These are phyloP conservation scores for Drosophila lutescens DNA, from an alignment of 2,888 invertebrate species.

Conservation along the genomic window DNA sequence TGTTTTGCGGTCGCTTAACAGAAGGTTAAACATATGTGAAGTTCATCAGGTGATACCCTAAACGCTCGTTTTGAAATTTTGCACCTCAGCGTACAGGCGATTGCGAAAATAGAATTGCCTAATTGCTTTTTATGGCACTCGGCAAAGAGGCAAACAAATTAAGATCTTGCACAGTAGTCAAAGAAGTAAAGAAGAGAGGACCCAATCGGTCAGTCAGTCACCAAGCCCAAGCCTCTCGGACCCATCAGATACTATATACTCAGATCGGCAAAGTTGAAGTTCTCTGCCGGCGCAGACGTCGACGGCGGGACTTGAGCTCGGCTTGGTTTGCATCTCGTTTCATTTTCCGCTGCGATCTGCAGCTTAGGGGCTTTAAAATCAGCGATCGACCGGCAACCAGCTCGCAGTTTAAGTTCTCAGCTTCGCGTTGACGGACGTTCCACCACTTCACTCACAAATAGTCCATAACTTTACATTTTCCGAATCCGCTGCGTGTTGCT, in stretches of 20 bases:
- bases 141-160: slow-evolving; percentile 43
- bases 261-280: slow-evolving; percentile 29
- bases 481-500: neutral
- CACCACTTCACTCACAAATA: slow-evolving; percentile 7
- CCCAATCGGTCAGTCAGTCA: slow-evolving; percentile 37
- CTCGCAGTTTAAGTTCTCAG: slow-evolving; percentile 68
- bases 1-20: slow-evolving; percentile 34
- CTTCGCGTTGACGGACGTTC: slow-evolving; percentile 58
- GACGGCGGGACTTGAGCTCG: slow-evolving; percentile 11
- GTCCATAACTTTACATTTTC: slow-evolving; percentile 2
- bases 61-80: slow-evolving; percentile 1
- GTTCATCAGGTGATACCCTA: slow-evolving; percentile 8
- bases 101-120: slow-evolving; percentile 61
- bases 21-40: slow-evolving; percentile 11
- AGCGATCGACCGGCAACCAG: slow-evolving; percentile 26
- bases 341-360: slow-evolving; percentile 18
- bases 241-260: neutral
- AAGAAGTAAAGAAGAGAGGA: slow-evolving; percentile 28
- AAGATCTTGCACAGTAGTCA: slow-evolving; percentile 24
- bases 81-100: slow-evolving; percentile 28
- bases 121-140: slow-evolving; percentile 54
- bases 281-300: slow-evolving; percentile 27
- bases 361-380: slow-evolving; percentile 63
- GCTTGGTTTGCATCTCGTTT: slow-evolving; percentile 30
- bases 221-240: slow-evolving; percentile 27